Base-by-base conservation (phyloP, 2,888 invertebrate genomes). In the Melanostoma mellinum region DNA sequence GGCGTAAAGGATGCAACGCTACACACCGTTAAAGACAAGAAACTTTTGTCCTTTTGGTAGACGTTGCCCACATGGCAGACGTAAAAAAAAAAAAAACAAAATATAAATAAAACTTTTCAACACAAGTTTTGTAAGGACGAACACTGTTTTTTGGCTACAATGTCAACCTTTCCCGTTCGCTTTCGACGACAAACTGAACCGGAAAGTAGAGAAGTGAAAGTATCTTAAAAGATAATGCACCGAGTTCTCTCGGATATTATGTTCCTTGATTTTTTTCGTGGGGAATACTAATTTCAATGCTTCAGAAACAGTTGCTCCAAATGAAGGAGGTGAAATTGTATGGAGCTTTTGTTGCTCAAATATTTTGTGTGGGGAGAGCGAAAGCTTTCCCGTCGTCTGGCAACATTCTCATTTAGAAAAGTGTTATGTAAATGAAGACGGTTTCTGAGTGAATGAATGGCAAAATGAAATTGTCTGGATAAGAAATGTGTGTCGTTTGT, bases 141-240 rank as follows among this genome's bases (percentile, higher is more conserved):
- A 46, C n/a, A 42, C 30, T 46, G 3, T 48, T 30, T 48, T 30
- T 46, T 35, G 48, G 8, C 42, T 42, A 46, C 35, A 38, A 53
- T 20, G 32, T 3, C 30, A 58, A 77, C 82, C 58, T 42, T 44
- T 61, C 73, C 50, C 68, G 53, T 65, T 82, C 61, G 63, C 42
- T 58, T 63, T 69, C 68, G 82, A 77, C 82, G 73, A 82, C 46
- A 73, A 48, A 82, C 82, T 82, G 36, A 78, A 78, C 73, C 52
- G 52, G 69, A 69, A 73, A 63, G 63, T 53, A 46, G 50, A 68
- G 46, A 73, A 65, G 78, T 63, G 73, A 82, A 82, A 65, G 77
- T 74, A 82, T 74, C 82, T 82, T 78, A 82, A 20, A 77, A 82
- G 82, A 81, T 76, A 46, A 61, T 36, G 76, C 71, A 55, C 40